phyloP scores from a whole-genome alignment of 2,113 vertebrate genomes.

The Otolemur garnettii region DNA sequence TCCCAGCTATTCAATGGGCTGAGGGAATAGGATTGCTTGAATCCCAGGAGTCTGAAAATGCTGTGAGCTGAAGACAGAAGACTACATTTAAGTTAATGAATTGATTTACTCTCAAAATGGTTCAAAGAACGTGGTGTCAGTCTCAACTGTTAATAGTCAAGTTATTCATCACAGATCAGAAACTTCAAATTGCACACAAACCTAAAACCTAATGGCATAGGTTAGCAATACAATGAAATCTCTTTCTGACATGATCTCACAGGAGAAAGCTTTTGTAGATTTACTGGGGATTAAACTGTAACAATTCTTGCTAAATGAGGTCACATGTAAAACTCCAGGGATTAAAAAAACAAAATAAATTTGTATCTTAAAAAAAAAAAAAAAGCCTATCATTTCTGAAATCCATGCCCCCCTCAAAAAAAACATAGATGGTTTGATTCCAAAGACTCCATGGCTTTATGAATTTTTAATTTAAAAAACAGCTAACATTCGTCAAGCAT shows the following conservation, averaged over 20 bases:
- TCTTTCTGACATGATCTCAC: not conserved
- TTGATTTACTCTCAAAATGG: not conserved
- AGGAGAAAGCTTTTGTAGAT: not conserved
- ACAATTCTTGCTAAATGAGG: not conserved
- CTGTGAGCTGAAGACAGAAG: not conserved
- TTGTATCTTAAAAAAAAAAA: not conserved
- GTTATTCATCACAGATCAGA: not conserved
- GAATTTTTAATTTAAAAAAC: slow-evolving; percentile 10
- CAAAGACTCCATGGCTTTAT: not conserved
- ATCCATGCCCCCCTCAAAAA: not conserved
- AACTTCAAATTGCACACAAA: not conserved
- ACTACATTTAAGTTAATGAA: not conserved
- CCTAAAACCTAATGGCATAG: not conserved
- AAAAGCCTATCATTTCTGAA: not conserved
- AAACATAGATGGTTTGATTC: not conserved
- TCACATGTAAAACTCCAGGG: not conserved
- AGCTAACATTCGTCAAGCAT: not conserved
- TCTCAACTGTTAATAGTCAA: not conserved
- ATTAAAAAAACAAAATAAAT: slow-evolving; percentile 13
- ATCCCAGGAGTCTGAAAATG: no score
- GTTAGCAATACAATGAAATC: not conserved
- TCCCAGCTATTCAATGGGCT: no score
- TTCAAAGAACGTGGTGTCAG: not conserved
- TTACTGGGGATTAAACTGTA: not conserved
- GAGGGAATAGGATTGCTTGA: no score